A percentile compares a stretch with the other conserved stretches of the same genome.
Conservation (phyloP, 2,113 vertebrate genomes). For the Acrocephalus kingi region DNA sequence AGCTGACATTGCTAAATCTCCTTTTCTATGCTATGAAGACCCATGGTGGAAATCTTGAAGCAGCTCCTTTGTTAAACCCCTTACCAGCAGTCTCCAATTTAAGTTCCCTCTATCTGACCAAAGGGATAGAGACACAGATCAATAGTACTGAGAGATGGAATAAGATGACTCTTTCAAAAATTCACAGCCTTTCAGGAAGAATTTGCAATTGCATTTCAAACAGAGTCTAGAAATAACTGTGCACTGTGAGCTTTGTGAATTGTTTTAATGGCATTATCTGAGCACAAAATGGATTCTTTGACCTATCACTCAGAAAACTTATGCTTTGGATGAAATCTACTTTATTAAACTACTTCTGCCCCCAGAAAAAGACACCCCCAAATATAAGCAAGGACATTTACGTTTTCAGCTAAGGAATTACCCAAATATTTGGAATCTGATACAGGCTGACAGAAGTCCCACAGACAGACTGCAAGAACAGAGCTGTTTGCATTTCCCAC, state of each 20-base stretch:
- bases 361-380: not conserved
- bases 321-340: not conserved
- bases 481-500: not conserved
- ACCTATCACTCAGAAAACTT: not conserved
- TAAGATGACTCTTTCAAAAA: not conserved
- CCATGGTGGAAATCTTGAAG: not conserved
- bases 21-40: not conserved
- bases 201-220: not conserved
- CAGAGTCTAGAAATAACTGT: not conserved
- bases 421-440: not conserved
- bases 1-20: not conserved
- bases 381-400: not conserved
- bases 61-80: conserved; percentile 9
- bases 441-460: not conserved
- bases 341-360: not conserved
- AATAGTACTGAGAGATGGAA: not conserved
- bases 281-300: not conserved
- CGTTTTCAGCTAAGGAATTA: not conserved
- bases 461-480: not conserved
- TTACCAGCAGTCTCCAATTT: not conserved
- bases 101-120: not conserved
- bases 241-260: not conserved
- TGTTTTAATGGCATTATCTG: not conserved
- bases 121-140: conserved; percentile 11
- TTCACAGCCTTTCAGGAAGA: not conserved